A percentile compares a stretch with the other conserved stretches of the same genome.
Conservation (phyloP, 2,113 vertebrate species). For the Catharus fuscescens region DNA sequence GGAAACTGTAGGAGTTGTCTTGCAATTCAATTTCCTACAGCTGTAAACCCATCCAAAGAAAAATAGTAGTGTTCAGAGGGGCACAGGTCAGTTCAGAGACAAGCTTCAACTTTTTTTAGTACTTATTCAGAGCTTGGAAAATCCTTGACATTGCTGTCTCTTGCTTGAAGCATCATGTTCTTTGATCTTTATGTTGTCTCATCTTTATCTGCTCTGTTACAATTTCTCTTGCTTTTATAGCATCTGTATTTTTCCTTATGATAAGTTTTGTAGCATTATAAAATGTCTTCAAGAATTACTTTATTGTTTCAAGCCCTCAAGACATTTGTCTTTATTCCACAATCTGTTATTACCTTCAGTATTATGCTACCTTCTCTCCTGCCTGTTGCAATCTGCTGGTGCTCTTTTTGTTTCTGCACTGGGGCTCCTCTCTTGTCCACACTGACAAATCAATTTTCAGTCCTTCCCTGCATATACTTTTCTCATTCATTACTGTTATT, state of each 20-base stretch:
- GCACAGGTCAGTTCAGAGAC: slow-evolving; percentile 31
- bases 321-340: slow-evolving; percentile 49
- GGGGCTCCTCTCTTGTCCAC: neutral
- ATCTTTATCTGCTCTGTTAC: slow-evolving; percentile 37
- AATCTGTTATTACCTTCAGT: slow-evolving; percentile 36
- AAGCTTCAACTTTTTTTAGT: slow-evolving; percentile 15
- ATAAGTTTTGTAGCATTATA: slow-evolving; percentile 59
- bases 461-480: neutral
- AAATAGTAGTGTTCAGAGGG: neutral
- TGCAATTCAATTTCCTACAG: neutral
- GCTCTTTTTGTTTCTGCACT: neutral
- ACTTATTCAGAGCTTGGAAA: slow-evolving; percentile 12
- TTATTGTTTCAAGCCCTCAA: slow-evolving; percentile 50
- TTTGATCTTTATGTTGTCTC: slow-evolving; percentile 59
- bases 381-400: neutral
- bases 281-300: slow-evolving; percentile 63
- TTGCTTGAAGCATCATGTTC: slow-evolving; percentile 51
- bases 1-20: neutral
- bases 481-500: neutral
- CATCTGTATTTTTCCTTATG: slow-evolving; percentile 48
- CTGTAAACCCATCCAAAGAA: neutral
- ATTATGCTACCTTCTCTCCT: neutral
- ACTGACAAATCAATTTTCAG: neutral
- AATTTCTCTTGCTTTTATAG: slow-evolving; percentile 45
- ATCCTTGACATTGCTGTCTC: slow-evolving; percentile 25